Conservation (phyloP, 1,140 invertebrate species). For the Caerostris extrusa region DNA sequence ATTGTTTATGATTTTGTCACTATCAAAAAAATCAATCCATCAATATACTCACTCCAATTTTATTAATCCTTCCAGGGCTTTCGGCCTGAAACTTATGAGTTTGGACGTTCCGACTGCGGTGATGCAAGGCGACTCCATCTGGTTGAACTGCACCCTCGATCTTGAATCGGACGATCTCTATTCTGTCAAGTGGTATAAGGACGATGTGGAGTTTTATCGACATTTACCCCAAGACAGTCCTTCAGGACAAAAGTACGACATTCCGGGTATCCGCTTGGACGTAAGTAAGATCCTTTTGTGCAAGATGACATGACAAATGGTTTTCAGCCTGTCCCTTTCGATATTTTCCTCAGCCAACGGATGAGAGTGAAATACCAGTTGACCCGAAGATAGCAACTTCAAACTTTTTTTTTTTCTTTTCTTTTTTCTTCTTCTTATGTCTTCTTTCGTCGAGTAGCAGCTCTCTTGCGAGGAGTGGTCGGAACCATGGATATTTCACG, state of each 20-base stretch:
- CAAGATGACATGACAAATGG: conserved; percentile 51
- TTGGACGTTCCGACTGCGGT: conserved; percentile 78
- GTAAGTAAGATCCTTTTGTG: conserved; percentile 76
- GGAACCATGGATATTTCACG: conserved; percentile 13
- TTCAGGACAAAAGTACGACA: conserved; percentile 77
- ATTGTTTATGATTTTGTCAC: no score
- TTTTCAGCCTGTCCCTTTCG: conserved; percentile 47
- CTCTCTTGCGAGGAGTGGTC: neutral
- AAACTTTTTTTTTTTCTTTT: neutral
- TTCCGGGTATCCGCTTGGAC: conserved; percentile 78
- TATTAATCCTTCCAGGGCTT: conserved; percentile 6
- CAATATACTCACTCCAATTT: no score
- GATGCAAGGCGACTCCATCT: conserved; percentile 78
- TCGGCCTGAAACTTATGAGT: conserved; percentile 68
- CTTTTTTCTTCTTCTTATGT: neutral
- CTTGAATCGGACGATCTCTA: conserved; percentile 81
- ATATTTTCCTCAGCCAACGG: conserved; percentile 38
- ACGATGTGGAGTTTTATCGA: conserved; percentile 79
- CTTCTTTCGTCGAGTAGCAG: neutral
- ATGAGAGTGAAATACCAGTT: conserved; percentile 50
- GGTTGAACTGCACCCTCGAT: conserved; percentile 81
- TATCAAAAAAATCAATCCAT: no score
- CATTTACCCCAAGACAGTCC: conserved; percentile 67
- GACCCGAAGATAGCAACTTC: conserved; percentile 35
- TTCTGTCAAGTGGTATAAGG: conserved; percentile 80